Base-by-base conservation (phyloP, 2,113 vertebrate genomes). In the Gymnocephalus cernua region DNA sequence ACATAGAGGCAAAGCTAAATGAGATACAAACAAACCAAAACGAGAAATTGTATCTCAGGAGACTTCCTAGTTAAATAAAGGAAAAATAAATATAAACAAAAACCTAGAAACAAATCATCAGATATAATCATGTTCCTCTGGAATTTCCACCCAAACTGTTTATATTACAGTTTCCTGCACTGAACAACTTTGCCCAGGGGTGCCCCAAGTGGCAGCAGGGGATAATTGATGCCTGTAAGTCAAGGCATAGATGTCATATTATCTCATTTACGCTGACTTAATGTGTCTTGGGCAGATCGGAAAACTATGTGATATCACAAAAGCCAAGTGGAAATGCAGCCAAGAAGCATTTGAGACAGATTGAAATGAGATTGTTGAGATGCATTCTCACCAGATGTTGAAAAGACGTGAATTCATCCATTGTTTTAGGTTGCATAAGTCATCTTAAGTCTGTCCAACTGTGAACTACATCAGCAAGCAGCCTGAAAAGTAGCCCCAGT, bases 21-120 rank as follows among this genome's bases (percentile, higher is more conserved):
- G 12, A 47, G 76, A 50, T 27, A 51, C 32, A 91, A 58, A 74
- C 51, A 70, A 74, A 80, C 50, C 19, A 19, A 62, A 67, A 71
- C 74, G 13, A 80, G 48, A 12, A 12, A 19, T 5, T 38, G 16
- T 13, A 56, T 65, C 48, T 75, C 41, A n/a, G 18, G 50, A 59
- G 48, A 11, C 9, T 1, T 79, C 44, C 21, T 0, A 14, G 45
- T 80, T 63, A 74, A 2, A 61, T 70, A 9, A 66, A 71, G 53
- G 19, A 72, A 59, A 44, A 58, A 67, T 50, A 18, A 68, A 79
- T 18, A 56, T 18, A 62, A 72, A 83, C 3, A 53, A 32, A 75
- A 77, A 53, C 25, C 21, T 15, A 14, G 21, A 74, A 45, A 41
- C 15, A 80, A 54, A 82, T 65, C 66, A 69, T 63, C 25, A 71